Conservation (phyloP, 1,140 invertebrate species). For the Microplitis demolitor region DNA sequence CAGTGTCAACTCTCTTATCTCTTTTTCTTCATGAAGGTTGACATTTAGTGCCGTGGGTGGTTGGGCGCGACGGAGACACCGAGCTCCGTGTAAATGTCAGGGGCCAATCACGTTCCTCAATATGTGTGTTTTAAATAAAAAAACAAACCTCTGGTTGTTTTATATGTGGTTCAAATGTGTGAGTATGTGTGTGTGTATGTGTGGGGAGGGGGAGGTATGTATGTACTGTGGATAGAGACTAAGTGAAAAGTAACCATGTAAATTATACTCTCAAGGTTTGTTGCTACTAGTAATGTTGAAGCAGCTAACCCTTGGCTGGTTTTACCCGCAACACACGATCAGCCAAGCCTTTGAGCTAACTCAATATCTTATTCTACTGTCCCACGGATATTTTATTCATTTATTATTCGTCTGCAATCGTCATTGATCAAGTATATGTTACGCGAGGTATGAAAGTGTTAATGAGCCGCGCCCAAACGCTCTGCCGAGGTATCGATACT, state of each 20-base stretch:
- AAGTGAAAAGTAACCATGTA: slow-evolving; percentile 26
- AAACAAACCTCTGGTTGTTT: too few relatives aligned
- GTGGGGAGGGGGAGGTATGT: background rate
- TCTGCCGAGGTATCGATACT: too few relatives aligned
- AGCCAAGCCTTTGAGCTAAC: too few relatives aligned
- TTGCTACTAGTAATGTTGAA: background rate
- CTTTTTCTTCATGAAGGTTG: slow-evolving; percentile 3
- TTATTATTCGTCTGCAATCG: slow-evolving; percentile 17
- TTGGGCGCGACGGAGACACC: slow-evolving; percentile 12
- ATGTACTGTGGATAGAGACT: slow-evolving; percentile 1
- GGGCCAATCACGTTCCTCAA: background rate
- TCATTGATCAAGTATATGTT: background rate
- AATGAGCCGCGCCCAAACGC: background rate
- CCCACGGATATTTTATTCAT: slow-evolving; percentile 26
- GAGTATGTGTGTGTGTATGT: background rate
- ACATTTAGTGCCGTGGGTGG: slow-evolving; percentile 27
- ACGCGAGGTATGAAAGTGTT: background rate
- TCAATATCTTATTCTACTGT: background rate
- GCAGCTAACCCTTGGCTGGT: background rate
- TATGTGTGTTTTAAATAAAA: too few relatives aligned
- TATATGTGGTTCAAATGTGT: too few relatives aligned
- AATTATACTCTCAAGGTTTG: slow-evolving; percentile 16
- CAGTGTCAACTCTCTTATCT: slow-evolving; percentile 4
- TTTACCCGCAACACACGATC: background rate
- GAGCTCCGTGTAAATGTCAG: slow-evolving; percentile 11